Evolutionary conservation across 2,888 invertebrate species (phyloP), one percentile per base, ranked within the genome.

Genomic region (Cosmia pyralina): DNA sequence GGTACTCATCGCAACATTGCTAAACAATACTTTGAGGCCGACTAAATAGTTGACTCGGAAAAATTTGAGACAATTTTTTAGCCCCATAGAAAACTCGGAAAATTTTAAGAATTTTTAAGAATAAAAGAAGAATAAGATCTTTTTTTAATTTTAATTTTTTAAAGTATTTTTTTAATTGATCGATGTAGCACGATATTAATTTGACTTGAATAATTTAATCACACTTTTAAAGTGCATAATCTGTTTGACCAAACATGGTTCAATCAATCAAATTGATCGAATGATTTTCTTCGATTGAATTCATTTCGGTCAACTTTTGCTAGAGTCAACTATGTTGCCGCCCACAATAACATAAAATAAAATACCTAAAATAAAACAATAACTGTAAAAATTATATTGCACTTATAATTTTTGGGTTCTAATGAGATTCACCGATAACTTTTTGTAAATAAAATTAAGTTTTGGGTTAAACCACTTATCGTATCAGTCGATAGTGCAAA

Each of bases 381-480:
- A 71, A 73, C 52, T 59, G 15, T 64, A 57, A 70, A 81, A 81
- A 82, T 62, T 19, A 84, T 84, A 86, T 83, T 82, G 85, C 85
- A 84, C 80, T 72, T 75, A 63, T 60, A 65, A 13, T 82, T 85
- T 88, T 89, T 88, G 83, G 86, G 79, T 85, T 86, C 75, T 8
- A 65, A 72, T 79, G 83, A 85, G 85, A 88, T 89, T 86, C 85
- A 76, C 70, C 59, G 55, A 72, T 66, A 73, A 77, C 11, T 64
- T 64, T 63, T 48, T 17, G 4, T 34, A n/a, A 71, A 72, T 46
- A 74, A 71, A 57, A 80, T 65, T 70, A 70, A 55, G 13, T 76
- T 70, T 78, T 66, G 65, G 46, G 63, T 63, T 75, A 63, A 68
- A 83, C 72, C 75, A 79, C 79, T 72, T 78, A 77, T 17, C 57